Evolutionary conservation across 2,888 invertebrate species (phyloP).

Genomic region (Sisyra terminalis): DNA sequence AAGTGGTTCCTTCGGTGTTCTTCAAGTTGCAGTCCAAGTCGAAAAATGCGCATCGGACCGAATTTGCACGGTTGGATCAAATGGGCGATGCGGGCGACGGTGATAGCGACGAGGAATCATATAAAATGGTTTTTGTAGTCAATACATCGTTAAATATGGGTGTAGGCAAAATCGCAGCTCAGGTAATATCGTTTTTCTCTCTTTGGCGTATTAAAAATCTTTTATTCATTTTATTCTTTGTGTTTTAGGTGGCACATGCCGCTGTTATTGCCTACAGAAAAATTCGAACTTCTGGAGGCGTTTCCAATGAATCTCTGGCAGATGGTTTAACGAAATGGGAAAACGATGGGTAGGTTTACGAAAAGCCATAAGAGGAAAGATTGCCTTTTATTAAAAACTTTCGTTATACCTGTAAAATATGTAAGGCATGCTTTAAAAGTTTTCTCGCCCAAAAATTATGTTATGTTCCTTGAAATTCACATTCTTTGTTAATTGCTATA

Average conservation of each 20-base stretch:
- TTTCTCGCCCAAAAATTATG: too few relatives aligned
- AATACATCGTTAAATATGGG: constrained; percentile 43
- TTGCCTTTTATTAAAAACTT: neutral
- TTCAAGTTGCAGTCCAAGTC: constrained; percentile 9
- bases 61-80: constrained; percentile 14
- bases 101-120: constrained; percentile 22
- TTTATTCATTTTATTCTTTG: constrained; percentile 5
- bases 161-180: constrained; percentile 39
- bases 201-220: neutral
- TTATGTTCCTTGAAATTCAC: neutral
- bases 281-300: constrained; percentile 16
- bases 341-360: constrained; percentile 24
- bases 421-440: too few relatives aligned
- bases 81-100: constrained; percentile 18
- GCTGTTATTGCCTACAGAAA: constrained; percentile 35
- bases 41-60: constrained; percentile 9
- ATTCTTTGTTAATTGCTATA: neutral
- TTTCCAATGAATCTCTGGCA: constrained; percentile 13
- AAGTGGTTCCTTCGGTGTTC: constrained; percentile 13
- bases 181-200: constrained; percentile 20
- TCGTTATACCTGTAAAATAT: too few relatives aligned
- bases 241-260: constrained; percentile 34
- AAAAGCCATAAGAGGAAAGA: neutral
- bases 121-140: constrained; percentile 48
- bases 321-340: constrained; percentile 34